These are phyloP conservation scores for Palloptera scutellata DNA, from an alignment of 2,888 invertebrate genomes.

Conservation along the genomic window DNA sequence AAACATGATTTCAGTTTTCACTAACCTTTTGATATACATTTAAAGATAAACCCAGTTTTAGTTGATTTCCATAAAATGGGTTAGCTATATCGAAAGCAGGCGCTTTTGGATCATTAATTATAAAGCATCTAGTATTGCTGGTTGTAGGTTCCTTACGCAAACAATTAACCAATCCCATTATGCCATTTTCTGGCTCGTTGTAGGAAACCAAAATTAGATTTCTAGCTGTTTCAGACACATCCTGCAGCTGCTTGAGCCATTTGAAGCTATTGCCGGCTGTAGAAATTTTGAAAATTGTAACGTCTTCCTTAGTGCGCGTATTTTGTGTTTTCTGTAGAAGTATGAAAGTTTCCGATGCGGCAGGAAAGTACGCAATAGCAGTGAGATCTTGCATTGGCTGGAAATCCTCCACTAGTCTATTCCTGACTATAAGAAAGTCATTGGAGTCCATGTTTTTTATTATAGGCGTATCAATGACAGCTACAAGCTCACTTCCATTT, in stretches of 20 bases:
- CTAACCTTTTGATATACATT: conserved; percentile 75
- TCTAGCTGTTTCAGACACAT: conserved; percentile 47
- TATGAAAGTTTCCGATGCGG: neutral
- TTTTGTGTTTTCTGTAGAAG: neutral
- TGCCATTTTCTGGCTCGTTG: conserved; percentile 76
- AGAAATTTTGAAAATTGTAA: conserved; percentile 44
- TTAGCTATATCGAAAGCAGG: conserved; percentile 72
- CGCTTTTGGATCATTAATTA: conserved; percentile 71
- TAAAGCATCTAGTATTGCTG: conserved; percentile 69
- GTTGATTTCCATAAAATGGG: conserved; percentile 72
- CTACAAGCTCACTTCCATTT: neutral
- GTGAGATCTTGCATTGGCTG: neutral
- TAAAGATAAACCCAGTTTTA: conserved; percentile 77
- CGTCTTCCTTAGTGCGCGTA: neutral
- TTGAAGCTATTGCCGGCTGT: conserved; percentile 48
- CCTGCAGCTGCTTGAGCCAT: conserved; percentile 56
- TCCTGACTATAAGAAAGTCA: neutral
- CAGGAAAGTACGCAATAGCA: neutral
- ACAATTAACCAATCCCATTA: conserved; percentile 88
- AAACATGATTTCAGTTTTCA: conserved; percentile 4
- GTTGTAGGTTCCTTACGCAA: conserved; percentile 82
- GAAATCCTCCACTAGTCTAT: neutral
- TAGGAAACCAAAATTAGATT: conserved; percentile 72
- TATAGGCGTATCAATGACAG: neutral
- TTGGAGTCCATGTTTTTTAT: neutral